Base-by-base conservation (phyloP, 1,140 invertebrate genomes). In the Leptopilina boulardi region DNA sequence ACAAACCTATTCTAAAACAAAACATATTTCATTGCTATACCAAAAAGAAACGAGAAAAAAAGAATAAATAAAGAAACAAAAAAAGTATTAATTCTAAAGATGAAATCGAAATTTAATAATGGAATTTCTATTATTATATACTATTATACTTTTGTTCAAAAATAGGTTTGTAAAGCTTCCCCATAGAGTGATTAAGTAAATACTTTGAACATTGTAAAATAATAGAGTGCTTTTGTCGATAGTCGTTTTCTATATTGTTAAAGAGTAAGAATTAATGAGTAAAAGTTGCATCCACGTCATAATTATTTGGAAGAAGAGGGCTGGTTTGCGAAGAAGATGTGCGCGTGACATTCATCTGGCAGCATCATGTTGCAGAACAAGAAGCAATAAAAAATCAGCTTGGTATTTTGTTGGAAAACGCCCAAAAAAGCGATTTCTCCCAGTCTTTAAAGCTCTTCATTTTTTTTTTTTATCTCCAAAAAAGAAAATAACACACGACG, bases 361-460 rank as follows among this genome's bases (percentile, higher is more conserved):
- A 66, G 59, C 59, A 30, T 66, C 26, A 18, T 9, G 13, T 66
- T 30, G 59, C 26, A 66, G 59, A 66, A 23, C 59, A 66, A 66
- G 59, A 66, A 66, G 23, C 59, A 66, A 23, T 23, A 19, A 51
- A 51, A 18, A 23, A 59, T 59, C 56, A 59, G 56, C 56, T 59
- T 66, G 21, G 11, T 66, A 13, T 51, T 1, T 59, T 66, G 34
- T 66, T 66, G 23, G 59, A 66, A 66, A 66, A 30, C 59, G 59
- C 59, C 21, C 2, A 13, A 13, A 66, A 9, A 66, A 66, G 21
- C 59, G 59, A 66, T 30, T 66, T 66, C 59, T 66, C 26, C 23
- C 59, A 66, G 59, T 66, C 59, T 66, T 66, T 66, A 30, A 66
- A 66, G 59, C 23, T 66, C 59, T 30, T 66, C 59, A 34, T 26